Evolutionary conservation across 2,797 vertebrate species (phyloP), one percentile per base, ranked within the genome.

Genomic region (Xiphorhynchus erythropygius): DNA sequence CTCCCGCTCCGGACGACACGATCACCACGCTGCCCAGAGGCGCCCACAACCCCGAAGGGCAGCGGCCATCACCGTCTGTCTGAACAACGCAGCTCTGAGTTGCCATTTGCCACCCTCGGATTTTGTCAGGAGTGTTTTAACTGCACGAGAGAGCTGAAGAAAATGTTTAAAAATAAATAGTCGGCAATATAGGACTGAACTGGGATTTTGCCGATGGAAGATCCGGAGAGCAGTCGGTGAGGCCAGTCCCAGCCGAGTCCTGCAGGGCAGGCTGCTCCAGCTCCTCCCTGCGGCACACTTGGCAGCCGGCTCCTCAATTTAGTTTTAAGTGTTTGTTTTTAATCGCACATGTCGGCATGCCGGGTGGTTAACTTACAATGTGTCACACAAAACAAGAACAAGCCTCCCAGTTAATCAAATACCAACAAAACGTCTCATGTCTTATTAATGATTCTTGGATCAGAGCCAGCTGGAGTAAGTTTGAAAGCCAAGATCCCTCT

Each of bases 341-440:
- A 86, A 94, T 84, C 71, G 41, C 79, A 92, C 93, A 56, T 80
- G 90, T 84, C 89, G 79, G 76, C 80, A 57, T 69, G 90, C 93
- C 49, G 84, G 79, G 88, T 93, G 85, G 93, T 91, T 96, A 92
- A 91, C 83, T 91, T 49, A n/a, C 56, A 50, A 68, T 7, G 84
- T 94, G 95, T 93, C 95, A 91, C 84, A 74, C 80, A 59, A 84
- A 88, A 94, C 68, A 94, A 94, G 89, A 90, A 83, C 81, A 84
- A 92, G 67, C 67, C 83, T 91, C 79, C 56, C 85, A 70, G 85
- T 93, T 95, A 96, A 96, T 93, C 95, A 94, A 96, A 94, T 9
- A 91, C 86, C 71, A 93, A 88, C 75, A 76, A 85, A 95, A 94
- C 14, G 24, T 73, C 75, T 91, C 81, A 78, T 71, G 89, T 84